Base-by-base conservation (phyloP, 2,888 invertebrate genomes). In the Rutpela maculata region DNA sequence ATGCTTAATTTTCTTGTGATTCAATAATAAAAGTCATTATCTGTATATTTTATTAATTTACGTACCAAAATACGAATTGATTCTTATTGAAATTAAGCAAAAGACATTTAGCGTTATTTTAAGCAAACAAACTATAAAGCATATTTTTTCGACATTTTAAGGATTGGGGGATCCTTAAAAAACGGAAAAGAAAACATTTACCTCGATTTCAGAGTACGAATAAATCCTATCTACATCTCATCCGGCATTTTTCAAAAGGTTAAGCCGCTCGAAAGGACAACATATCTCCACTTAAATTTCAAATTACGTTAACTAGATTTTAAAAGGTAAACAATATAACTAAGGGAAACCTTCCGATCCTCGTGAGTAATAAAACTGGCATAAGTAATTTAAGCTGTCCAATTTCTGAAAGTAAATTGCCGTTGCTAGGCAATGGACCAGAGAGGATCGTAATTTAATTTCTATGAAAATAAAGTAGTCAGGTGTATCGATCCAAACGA, bases 381-480 rank as follows among this genome's bases (percentile, higher is more conserved):
- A 59, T 69, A 59, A 69, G 69, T 59, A 69, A 59, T 69, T 69
- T 69, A 69, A 69, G 69, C 57, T 69, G 57, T 69, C 19, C 69
- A 59, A 69, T 59, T 59, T 69, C 69, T 57, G 35, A 19, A 18
- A 57, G 69, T 19, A 69, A 57, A 57, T 69, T 69, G 38, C 69
- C 19, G 69, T 69, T 69, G 69, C 69, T 59, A 69, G 57, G 69
- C 69, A 19, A 57, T 57, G 31, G n/a, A 56, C 67, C 67, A 57
- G 57, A 57, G 69, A 57, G 60, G 70, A 50, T 43, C 59, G 60
- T 70, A 70, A 70, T 70, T 70, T 62, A 70, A 70, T 62, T 70
- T 70, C 60, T 60, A 70, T 70, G 70, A 60, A 60, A 70, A 70
- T 70, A 70, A 62, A 70, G 60, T 70, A 70, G 70, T 43, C 31